These are phyloP conservation scores for Lutjanus erythropterus DNA, from an alignment of 2,113 vertebrate species.

Conservation along the genomic window DNA sequence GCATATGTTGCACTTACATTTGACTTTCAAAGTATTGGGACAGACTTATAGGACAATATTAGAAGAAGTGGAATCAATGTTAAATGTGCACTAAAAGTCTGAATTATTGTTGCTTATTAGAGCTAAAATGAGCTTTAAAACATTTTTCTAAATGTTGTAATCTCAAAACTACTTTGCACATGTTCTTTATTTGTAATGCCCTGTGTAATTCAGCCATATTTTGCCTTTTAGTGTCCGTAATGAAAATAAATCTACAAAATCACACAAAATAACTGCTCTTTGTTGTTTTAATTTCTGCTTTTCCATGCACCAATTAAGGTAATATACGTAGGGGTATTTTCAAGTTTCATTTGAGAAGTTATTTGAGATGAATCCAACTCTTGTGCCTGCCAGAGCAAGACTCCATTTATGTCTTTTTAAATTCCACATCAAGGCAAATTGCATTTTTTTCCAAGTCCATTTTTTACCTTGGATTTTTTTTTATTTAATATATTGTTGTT, in stretches of 20 bases:
- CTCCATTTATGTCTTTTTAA: not conserved
- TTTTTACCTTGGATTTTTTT: no score
- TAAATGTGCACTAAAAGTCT: not conserved
- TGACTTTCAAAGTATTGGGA: not conserved
- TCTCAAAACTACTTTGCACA: not conserved
- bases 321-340: not conserved
- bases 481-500: no score
- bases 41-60: not conserved
- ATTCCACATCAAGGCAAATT: not conserved
- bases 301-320: not conserved
- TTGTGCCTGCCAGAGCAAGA: not conserved
- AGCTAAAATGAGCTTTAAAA: not conserved
- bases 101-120: not conserved
- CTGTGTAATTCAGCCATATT: not conserved
- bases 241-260: conserved; percentile 38
- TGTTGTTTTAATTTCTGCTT: conserved; percentile 11
- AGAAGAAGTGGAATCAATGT: not conserved
- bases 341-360: not conserved
- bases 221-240: not conserved
- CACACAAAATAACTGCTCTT: conserved; percentile 4
- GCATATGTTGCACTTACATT: conserved; percentile 13
- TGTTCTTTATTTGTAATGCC: not conserved
- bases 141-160: not conserved
- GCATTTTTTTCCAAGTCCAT: no score
- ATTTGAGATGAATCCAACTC: not conserved